These are phyloP conservation scores for Oeneis ivallda DNA, from an alignment of 2,888 invertebrate genomes.

Conservation along the genomic window DNA sequence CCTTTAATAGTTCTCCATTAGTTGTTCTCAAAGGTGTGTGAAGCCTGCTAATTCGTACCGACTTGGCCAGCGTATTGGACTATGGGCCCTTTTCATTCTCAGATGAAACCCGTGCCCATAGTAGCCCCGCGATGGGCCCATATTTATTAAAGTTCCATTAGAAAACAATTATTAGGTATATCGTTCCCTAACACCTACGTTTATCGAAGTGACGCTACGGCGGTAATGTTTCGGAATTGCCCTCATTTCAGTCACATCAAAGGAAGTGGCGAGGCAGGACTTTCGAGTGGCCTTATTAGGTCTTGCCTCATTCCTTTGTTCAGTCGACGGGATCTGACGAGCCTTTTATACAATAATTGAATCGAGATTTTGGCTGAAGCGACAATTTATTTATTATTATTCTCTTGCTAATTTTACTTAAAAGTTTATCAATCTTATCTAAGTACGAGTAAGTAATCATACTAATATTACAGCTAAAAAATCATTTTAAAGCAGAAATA, in stretches of 20 bases:
- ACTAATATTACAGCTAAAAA: too few relatives aligned
- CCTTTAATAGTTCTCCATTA: too few relatives aligned
- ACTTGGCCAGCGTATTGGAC: too few relatives aligned
- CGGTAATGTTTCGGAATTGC: slow-evolving; percentile 65
- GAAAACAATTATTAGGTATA: not conserved
- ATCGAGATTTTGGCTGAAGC: slow-evolving; percentile 59
- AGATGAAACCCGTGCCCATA: too few relatives aligned
- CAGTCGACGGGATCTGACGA: slow-evolving; percentile 56
- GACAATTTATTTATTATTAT: slow-evolving; percentile 53
- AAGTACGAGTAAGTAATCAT: too few relatives aligned
- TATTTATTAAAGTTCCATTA: too few relatives aligned
- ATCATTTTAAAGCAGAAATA: too few relatives aligned
- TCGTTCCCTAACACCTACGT: slow-evolving; percentile 22
- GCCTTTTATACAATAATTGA: slow-evolving; percentile 76
- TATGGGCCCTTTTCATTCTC: too few relatives aligned
- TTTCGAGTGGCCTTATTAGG: slow-evolving; percentile 72
- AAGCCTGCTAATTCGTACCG: too few relatives aligned
- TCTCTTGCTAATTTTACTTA: not conserved
- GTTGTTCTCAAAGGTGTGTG: too few relatives aligned
- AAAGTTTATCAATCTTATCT: too few relatives aligned
- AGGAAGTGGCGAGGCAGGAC: slow-evolving; percentile 56
- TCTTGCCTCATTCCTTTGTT: slow-evolving; percentile 70
- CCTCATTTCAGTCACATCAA: slow-evolving; percentile 68
- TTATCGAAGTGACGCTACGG: slow-evolving; percentile 40
- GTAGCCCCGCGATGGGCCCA: too few relatives aligned